Evolutionary conservation across 2,797 vertebrate genomes (phyloP).

Genomic region (Notamacropus eugenii): DNA sequence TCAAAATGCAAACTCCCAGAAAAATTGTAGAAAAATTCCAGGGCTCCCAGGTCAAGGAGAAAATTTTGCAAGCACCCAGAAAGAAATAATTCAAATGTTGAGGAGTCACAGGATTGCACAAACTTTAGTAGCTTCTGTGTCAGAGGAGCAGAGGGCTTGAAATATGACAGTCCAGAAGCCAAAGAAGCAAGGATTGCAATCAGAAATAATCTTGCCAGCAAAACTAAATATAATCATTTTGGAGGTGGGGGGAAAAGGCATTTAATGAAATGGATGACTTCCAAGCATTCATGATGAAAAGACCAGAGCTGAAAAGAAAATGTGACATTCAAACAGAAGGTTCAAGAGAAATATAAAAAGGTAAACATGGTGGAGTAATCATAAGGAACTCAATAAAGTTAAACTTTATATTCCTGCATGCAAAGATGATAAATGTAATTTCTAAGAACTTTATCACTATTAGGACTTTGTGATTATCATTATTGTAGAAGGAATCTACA

Average conservation of each 20-base stretch:
- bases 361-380: background rate
- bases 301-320: background rate
- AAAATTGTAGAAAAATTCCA: background rate
- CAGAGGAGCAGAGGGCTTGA: background rate
- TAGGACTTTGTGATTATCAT: background rate
- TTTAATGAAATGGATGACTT: background rate
- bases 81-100: background rate
- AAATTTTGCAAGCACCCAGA: background rate
- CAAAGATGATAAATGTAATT: background rate
- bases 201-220: background rate
- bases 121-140: background rate
- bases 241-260: background rate
- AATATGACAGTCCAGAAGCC: background rate
- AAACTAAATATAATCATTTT: background rate
- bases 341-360: background rate
- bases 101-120: background rate
- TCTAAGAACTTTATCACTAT: background rate
- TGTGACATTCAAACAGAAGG: background rate
- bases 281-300: background rate
- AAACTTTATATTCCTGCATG: background rate
- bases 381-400: background rate
- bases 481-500: background rate
- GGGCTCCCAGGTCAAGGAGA: background rate
- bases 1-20: background rate
- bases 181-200: background rate